These are phyloP conservation scores for Phrynocephalus guinanensis DNA, from an alignment of 2,797 vertebrate genomes.

Conservation along the genomic window DNA sequence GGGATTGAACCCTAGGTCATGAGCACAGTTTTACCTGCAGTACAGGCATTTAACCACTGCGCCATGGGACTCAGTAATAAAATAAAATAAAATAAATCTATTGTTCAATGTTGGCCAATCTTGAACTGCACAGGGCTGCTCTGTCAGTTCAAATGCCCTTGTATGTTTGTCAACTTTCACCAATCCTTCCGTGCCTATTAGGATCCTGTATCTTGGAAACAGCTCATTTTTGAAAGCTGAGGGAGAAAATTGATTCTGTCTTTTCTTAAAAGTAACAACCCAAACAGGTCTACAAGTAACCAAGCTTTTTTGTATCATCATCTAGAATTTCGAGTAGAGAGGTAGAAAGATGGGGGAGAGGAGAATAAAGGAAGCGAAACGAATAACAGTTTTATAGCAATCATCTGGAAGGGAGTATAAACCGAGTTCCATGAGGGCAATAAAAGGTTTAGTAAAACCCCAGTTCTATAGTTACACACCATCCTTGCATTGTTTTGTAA, in stretches of 20 bases:
- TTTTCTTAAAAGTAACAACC: conserved; percentile 4
- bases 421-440: conserved; percentile 55
- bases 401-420: conserved; percentile 53
- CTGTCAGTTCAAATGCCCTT: conserved; percentile 37
- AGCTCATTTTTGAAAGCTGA: conserved; percentile 52
- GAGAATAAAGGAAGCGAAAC: conserved; percentile 57
- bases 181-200: conserved; percentile 53
- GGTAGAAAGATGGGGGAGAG: conserved; percentile 54
- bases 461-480: conserved; percentile 16
- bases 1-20: too few species aligned
- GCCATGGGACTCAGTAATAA: too few species aligned
- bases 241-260: conserved; percentile 58
- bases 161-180: conserved; percentile 44
- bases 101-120: conserved; percentile 23
- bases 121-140: conserved; percentile 35
- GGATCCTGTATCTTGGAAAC: conserved; percentile 48
- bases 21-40: too few species aligned
- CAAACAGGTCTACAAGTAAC: conserved; percentile 18
- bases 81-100: too few species aligned
- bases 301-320: conserved; percentile 53
- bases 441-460: conserved; percentile 40
- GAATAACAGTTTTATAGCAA: conserved; percentile 58
- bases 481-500: conserved; percentile 1
- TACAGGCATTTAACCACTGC: too few species aligned
- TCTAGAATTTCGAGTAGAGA: conserved; percentile 56